Evolutionary conservation across 2,888 invertebrate genomes (phyloP).

Genomic region (Julus scandinavius): DNA sequence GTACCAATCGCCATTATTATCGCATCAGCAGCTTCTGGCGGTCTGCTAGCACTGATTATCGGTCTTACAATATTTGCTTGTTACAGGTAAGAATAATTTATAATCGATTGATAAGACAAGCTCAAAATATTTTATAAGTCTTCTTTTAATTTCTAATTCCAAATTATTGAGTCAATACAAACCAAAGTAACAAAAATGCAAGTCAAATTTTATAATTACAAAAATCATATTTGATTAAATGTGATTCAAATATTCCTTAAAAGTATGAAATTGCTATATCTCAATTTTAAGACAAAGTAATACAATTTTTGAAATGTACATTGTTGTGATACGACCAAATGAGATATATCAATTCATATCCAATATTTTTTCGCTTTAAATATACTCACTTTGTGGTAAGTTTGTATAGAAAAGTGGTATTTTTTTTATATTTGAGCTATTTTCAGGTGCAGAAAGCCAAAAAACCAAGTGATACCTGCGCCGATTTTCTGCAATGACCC

Average conservation of each 20-base stretch:
- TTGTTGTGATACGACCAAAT: too few relatives aligned
- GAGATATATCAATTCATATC: too few relatives aligned
- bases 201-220: neutral
- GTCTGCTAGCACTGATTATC: neutral
- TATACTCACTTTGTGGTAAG: too few relatives aligned
- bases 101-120: too few relatives aligned
- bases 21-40: conserved; percentile 2
- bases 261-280: too few relatives aligned
- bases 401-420: neutral
- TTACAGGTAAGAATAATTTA: neutral
- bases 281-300: too few relatives aligned
- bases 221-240: neutral
- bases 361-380: too few relatives aligned
- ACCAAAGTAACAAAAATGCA: neutral
- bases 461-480: neutral
- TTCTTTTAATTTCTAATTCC: neutral
- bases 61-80: neutral
- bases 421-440: neutral
- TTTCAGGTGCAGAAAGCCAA: neutral
- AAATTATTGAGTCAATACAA: neutral
- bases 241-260: too few relatives aligned
- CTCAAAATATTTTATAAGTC: neutral
- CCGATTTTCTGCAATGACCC: neutral
- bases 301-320: too few relatives aligned
- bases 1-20: neutral